Percentiles rank a stretch among this genome's conserved stretches.
Conservation (phyloP, 2,888 invertebrate genomes). For the Cephus pygmeus region DNA sequence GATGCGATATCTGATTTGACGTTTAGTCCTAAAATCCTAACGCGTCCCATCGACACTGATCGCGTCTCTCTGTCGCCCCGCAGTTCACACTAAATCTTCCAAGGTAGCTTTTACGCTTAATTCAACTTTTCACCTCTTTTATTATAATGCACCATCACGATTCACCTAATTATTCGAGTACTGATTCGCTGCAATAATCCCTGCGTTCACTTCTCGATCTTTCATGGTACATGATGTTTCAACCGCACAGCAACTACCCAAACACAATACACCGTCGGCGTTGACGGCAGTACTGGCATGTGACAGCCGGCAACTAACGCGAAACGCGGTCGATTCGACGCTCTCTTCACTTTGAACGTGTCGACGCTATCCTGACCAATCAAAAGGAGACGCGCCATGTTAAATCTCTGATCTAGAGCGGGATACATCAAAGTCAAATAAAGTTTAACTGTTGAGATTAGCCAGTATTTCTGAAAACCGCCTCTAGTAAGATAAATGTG, state of each 20-base stretch:
- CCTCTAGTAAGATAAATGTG: no score
- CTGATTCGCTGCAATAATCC: background rate
- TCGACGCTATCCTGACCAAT: no score
- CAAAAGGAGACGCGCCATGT: no score
- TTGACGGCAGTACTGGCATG: constrained; percentile 45
- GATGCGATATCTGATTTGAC: background rate
- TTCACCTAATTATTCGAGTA: background rate
- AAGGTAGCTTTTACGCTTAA: background rate
- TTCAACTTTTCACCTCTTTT: background rate
- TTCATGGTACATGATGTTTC: background rate
- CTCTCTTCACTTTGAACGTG: constrained; percentile 16
- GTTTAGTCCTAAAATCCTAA: background rate
- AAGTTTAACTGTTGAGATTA: no score
- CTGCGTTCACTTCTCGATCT: background rate
- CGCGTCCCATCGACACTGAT: constrained; percentile 15
- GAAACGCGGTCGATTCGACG: constrained; percentile 11
- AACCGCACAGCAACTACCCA: background rate
- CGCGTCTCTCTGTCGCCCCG: background rate
- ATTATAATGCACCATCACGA: background rate
- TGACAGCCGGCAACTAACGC: constrained; percentile 43
- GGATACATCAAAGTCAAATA: no score
- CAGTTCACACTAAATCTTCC: background rate
- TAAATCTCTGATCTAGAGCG: no score
- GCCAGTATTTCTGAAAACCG: no score
- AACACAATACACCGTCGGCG: constrained; percentile 13